Evolutionary conservation across 2,113 vertebrate genomes (phyloP), one percentile per base, ranked within the genome.

Genomic region (Alces alces): DNA sequence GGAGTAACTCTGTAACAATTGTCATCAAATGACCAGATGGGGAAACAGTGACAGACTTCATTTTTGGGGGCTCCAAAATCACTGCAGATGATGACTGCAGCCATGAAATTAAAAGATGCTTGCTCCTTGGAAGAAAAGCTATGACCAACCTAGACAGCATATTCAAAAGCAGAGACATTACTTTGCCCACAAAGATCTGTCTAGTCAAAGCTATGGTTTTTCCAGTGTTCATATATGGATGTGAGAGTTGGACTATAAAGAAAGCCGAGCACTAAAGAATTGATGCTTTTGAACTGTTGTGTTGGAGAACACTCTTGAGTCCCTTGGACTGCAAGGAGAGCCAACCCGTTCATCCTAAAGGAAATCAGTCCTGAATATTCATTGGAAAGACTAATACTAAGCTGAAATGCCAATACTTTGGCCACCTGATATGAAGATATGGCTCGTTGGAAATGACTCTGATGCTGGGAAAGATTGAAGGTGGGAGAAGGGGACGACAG

Each of bases 221-320:
- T 36, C 66, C n/a, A 70, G n/a, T 39, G 36, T 21, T 70, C n/a
- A 23, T 12, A 19, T 12, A 70, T 70, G 66, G 10, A 70, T 70
- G n/a, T 70, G 5, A 36, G 19, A 70, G 19, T 70, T 70, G n/a
- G 66, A 6, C n/a, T 70, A 36, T 36, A 70, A 70, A 23, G 66
- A 70, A 10, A 36, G n/a, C n/a, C 23, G 19, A 36, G 66, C 0
- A 0, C 66, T 6, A 9, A 70, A 36, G n/a, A 70, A 70, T 0
- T 36, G 66, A 70, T 70, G 66, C 19, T 36, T 70, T 36, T 70
- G 4, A 39, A 39, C 2, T 70, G 66, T 70, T n/a, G n/a, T 12
- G n/a, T 0, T 5, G 64, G 64, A 70, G 5, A 36, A 70, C 17
- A 36, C 64, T 36, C 64, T 70, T 70, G 64, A 70, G 19, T 70